Conservation (phyloP, 2,797 vertebrate genomes). For the Pteropus rufus region DNA sequence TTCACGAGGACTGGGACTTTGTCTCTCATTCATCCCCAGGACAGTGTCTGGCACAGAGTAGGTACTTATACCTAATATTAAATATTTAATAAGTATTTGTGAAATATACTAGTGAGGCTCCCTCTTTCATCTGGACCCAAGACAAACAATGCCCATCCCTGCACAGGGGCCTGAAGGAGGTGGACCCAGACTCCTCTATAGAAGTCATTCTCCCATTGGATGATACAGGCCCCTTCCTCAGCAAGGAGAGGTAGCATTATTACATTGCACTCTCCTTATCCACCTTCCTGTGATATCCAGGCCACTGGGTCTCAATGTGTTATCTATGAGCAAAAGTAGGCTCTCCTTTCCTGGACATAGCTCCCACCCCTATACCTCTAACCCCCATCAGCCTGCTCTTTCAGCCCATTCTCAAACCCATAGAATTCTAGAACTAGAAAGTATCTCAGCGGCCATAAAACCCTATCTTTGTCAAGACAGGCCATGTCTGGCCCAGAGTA, state of each 20-base stretch:
- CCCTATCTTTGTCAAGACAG: not conserved
- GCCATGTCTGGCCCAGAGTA: not conserved
- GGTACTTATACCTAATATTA: not conserved
- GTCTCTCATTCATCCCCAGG: not conserved
- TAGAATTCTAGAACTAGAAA: not conserved
- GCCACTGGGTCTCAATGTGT: not conserved
- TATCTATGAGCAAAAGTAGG: not conserved
- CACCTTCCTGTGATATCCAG: not conserved
- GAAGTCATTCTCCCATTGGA: not conserved
- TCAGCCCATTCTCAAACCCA: not conserved
- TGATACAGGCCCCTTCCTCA: not conserved
- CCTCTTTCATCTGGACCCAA: not conserved
- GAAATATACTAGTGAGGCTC: not conserved
- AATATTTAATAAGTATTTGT: slow-evolving; percentile 1
- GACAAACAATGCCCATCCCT: not conserved
- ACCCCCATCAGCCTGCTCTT: not conserved
- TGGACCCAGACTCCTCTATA: not conserved
- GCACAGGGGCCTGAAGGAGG: not conserved
- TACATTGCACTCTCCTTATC: not conserved
- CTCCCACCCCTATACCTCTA: not conserved
- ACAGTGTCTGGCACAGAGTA: not conserved
- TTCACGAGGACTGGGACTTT: not conserved
- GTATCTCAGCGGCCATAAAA: not conserved
- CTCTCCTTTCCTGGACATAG: not conserved
- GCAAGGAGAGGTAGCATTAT: not conserved